These are phyloP conservation scores for Zaprionus ghesquierei DNA, from an alignment of 1,140 invertebrate genomes.

Conservation along the genomic window DNA sequence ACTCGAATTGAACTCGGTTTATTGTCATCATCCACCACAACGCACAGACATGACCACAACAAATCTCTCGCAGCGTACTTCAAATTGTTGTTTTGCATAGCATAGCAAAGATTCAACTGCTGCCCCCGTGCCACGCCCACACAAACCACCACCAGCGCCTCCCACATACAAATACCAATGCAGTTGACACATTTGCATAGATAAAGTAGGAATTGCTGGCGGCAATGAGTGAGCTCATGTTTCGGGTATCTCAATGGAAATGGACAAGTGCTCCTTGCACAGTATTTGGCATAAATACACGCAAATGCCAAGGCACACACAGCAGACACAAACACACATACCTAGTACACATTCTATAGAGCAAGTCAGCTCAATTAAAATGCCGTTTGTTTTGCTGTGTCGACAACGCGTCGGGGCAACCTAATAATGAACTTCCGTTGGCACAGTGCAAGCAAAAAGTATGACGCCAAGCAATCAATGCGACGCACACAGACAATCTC, in stretches of 20 bases:
- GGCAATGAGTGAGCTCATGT: slow-evolving; percentile 34
- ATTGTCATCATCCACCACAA: slow-evolving; percentile 1
- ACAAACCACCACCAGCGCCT: background rate
- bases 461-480: slow-evolving; percentile 65
- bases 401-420: slow-evolving; percentile 38
- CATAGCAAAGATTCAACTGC: slow-evolving; percentile 22
- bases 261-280: slow-evolving; percentile 30
- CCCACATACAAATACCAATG: background rate
- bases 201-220: background rate
- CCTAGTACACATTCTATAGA: slow-evolving; percentile 13
- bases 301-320: slow-evolving; percentile 12
- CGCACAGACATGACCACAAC: slow-evolving; percentile 6
- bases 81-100: slow-evolving; percentile 40
- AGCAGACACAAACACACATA: background rate
- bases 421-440: slow-evolving; percentile 67
- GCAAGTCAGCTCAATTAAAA: slow-evolving; percentile 61
- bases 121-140: background rate
- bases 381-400: slow-evolving; percentile 56
- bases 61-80: slow-evolving; percentile 40
- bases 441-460: slow-evolving; percentile 57
- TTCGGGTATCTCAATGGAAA: slow-evolving; percentile 31
- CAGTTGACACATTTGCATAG: slow-evolving; percentile 2
- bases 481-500: slow-evolving; percentile 16
- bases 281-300: slow-evolving; percentile 28
- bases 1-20: slow-evolving; percentile 21